phyloP scores from a whole-genome alignment of 1,140 invertebrate genomes.

The Tribolium madens region DNA sequence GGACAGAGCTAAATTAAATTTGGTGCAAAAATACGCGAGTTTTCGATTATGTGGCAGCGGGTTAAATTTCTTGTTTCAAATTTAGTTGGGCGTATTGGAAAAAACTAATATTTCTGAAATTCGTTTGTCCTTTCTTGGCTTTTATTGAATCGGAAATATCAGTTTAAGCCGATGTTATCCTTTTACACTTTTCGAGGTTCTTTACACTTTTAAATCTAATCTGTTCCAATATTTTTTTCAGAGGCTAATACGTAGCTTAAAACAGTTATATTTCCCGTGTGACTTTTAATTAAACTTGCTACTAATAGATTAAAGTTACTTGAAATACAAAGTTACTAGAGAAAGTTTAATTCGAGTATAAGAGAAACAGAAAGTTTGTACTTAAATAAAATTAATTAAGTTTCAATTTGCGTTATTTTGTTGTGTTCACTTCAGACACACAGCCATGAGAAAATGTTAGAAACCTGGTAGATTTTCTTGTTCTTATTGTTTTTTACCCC shows the following conservation, averaged over 20 bases:
- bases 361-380: constrained; percentile 15
- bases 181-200: constrained; percentile 17
- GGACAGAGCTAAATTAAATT: constrained; percentile 12
- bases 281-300: constrained; percentile 19
- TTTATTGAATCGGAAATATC: constrained; percentile 38
- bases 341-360: constrained; percentile 25
- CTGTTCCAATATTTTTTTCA: neutral
- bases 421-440: constrained; percentile 2
- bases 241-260: too few relatives aligned
- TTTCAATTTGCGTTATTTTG: constrained; percentile 26
- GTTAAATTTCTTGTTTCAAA: constrained; percentile 8
- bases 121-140: constrained; percentile 29
- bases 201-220: constrained; percentile 27
- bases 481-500: constrained; percentile 29
- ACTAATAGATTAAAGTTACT: constrained; percentile 28
- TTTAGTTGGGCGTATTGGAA: constrained; percentile 1
- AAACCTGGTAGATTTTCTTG: neutral
- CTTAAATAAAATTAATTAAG: constrained; percentile 33
- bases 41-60: constrained; percentile 16
- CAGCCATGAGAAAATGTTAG: neutral
- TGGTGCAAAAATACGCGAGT: neutral
- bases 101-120: constrained; percentile 12
- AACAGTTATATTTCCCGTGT: neutral
- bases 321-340: neutral
- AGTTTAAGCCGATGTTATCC: constrained; percentile 27